Evolutionary conservation across 2,113 vertebrate species (phyloP).

Genomic region (Myiozetetes cayanensis): DNA sequence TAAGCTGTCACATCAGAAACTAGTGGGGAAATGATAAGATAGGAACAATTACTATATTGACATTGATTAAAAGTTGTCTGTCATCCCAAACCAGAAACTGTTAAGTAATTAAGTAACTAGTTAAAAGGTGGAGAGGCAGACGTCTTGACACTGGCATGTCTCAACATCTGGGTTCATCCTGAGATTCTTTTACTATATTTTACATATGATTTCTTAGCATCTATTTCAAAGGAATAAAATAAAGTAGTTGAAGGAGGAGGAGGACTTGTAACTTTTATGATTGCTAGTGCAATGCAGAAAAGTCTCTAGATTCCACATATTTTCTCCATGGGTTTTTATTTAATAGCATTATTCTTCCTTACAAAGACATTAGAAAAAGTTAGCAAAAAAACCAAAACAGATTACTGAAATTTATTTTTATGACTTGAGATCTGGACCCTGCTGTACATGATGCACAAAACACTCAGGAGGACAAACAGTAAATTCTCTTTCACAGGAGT

Average conservation of each 20-base stretch:
- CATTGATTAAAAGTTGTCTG: constrained; percentile 6
- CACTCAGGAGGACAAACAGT: background rate
- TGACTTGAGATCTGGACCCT: background rate
- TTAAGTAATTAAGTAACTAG: background rate
- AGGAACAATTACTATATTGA: background rate
- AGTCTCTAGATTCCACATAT: background rate
- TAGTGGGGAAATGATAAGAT: background rate
- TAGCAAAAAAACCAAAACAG: background rate
- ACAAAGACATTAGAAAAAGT: background rate
- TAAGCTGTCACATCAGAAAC: constrained; percentile 33
- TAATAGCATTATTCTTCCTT: background rate
- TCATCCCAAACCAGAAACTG: background rate
- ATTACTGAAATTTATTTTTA: background rate
- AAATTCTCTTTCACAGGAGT: background rate
- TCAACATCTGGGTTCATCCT: background rate
- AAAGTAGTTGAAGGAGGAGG: background rate
- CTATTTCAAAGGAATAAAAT: background rate
- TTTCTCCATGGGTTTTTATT: background rate
- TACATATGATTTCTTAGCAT: background rate
- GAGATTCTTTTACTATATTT: background rate
- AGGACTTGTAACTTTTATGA: background rate
- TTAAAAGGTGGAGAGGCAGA: background rate
- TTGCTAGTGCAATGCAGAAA: background rate
- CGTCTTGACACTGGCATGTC: background rate
- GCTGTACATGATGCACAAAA: background rate